Evolutionary conservation across 2,113 vertebrate genomes (phyloP).

Genomic region (Sander vitreus): DNA sequence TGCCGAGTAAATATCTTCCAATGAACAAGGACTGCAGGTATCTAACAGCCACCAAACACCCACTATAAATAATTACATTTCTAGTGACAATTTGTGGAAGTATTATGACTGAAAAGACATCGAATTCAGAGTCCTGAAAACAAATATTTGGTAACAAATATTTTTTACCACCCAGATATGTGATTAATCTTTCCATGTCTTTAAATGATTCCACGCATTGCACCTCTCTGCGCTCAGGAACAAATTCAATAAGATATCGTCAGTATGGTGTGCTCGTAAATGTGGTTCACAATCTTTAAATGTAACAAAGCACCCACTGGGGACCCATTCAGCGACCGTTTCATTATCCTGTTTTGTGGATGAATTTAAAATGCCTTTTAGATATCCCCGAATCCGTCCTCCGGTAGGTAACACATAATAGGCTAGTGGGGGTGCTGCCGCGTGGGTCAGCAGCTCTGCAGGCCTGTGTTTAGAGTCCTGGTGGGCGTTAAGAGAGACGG

Average conservation of each 20-base stretch:
- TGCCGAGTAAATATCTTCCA: neutral
- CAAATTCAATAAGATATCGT: neutral
- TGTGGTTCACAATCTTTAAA: neutral
- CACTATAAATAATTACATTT: neutral
- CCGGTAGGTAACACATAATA: constrained; percentile 20
- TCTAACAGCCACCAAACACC: neutral
- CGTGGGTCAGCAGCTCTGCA: constrained; percentile 56
- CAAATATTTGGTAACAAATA: no score
- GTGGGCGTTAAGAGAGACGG: constrained; percentile 63
- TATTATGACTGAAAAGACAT: neutral
- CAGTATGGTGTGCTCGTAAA: neutral
- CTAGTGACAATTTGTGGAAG: neutral
- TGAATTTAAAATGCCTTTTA: constrained; percentile 1
- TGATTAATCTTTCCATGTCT: neutral
- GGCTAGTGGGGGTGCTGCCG: constrained; percentile 30
- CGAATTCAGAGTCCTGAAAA: neutral
- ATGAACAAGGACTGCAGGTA: neutral
- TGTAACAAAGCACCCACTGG: neutral
- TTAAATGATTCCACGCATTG: neutral
- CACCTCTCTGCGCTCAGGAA: neutral
- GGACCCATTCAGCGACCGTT: neutral
- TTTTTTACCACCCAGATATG: neutral
- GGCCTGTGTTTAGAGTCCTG: constrained; percentile 62
- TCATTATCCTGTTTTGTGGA: neutral
- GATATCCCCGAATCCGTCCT: constrained; percentile 3